A percentile compares a stretch with the other conserved stretches of the same genome.
These are phyloP conservation scores for Bursaphelenchus mucronatus DNA, from an alignment of 1,140 invertebrate species.

Conservation along the genomic window DNA sequence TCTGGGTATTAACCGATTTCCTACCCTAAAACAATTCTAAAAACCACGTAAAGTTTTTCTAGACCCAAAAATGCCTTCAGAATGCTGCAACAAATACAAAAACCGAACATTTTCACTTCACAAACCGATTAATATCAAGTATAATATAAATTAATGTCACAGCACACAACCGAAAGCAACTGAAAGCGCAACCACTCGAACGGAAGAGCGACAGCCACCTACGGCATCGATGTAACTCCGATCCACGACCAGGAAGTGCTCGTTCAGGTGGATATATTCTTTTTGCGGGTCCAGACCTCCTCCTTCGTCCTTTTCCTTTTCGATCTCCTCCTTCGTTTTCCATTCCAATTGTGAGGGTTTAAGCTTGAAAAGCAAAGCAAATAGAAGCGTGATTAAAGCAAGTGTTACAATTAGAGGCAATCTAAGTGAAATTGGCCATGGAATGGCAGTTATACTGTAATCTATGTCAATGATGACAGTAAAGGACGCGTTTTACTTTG, in stretches of 20 bases:
- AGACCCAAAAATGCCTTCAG: no score
- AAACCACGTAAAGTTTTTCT: no score
- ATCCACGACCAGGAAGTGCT: slow-evolving; percentile 51
- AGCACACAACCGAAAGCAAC: not conserved
- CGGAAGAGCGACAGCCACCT: slow-evolving; percentile 28
- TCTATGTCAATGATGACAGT: no score
- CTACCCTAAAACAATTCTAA: no score
- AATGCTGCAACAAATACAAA: no score
- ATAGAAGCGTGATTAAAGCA: not conserved
- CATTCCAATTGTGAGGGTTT: slow-evolving; percentile 31
- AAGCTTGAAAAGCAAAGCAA: slow-evolving; percentile 33
- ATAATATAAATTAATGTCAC: no score
- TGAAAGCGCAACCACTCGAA: not conserved
- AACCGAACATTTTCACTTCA: no score
- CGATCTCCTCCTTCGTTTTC: slow-evolving; percentile 46
- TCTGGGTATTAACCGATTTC: no score
- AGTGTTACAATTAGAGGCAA: not conserved
- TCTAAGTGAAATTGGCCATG: no score
- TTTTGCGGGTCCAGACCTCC: slow-evolving; percentile 22
- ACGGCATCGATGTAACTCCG: slow-evolving; percentile 45
- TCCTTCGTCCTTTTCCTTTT: slow-evolving; percentile 24
- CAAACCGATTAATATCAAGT: no score
- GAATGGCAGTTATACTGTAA: no score
- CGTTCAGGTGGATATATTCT: slow-evolving; percentile 45
- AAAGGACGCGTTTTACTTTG: no score